These are phyloP conservation scores for Netelia fuscicornis DNA, from an alignment of 2,888 invertebrate genomes.

Conservation along the genomic window DNA sequence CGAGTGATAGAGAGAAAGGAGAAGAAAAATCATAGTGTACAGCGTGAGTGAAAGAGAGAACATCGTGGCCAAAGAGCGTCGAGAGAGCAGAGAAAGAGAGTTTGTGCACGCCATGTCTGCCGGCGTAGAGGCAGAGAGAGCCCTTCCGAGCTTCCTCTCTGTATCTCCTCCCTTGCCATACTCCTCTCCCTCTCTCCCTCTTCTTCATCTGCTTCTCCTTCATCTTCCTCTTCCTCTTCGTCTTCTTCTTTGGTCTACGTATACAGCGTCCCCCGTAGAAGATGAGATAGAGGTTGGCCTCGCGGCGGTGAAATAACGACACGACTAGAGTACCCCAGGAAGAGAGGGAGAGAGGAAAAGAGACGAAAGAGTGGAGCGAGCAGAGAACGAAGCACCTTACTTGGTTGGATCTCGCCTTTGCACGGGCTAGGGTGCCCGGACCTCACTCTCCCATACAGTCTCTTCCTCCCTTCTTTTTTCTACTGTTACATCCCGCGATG, in stretches of 20 bases:
- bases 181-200: constrained; percentile 69
- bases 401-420: constrained; percentile 70
- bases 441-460: constrained; percentile 48
- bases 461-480: constrained; percentile 47
- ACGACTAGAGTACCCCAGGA: constrained; percentile 75
- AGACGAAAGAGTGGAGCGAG: constrained; percentile 39
- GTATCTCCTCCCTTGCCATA: constrained; percentile 49
- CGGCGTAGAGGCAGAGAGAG: constrained; percentile 57
- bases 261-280: constrained; percentile 67
- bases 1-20: constrained; percentile 16
- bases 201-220: constrained; percentile 46
- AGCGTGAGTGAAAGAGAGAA: constrained; percentile 58
- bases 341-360: constrained; percentile 45
- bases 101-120: constrained; percentile 61
- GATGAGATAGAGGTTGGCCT: constrained; percentile 80
- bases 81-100: constrained; percentile 56
- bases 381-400: constrained; percentile 73
- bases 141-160: constrained; percentile 55
- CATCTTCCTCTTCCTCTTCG: constrained; percentile 42
- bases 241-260: constrained; percentile 50
- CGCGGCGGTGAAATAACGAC: constrained; percentile 82
- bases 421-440: constrained; percentile 53
- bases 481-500: constrained; percentile 38
- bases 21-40: no score
- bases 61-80: constrained; percentile 63